A percentile compares a stretch with the other conserved stretches of the same genome.
These are phyloP conservation scores for Aegotheles bennettii DNA, from an alignment of 2,113 vertebrate genomes.

Conservation along the genomic window DNA sequence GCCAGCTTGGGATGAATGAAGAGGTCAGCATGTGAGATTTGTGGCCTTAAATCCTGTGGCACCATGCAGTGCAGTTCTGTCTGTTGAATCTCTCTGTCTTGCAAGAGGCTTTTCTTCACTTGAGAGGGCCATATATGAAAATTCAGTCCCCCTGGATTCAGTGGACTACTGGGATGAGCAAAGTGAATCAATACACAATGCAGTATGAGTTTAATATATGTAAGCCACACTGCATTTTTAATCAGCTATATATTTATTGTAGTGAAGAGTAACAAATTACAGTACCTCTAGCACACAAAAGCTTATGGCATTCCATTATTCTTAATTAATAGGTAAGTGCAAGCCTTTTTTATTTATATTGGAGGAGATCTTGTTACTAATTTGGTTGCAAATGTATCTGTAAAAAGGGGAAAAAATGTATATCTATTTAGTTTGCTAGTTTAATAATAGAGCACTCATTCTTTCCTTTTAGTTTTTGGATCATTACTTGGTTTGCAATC, in stretches of 20 bases:
- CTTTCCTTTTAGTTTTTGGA: conserved; percentile 47
- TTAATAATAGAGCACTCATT: conserved; percentile 58
- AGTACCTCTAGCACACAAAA: conserved; percentile 59
- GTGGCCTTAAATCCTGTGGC: neutral
- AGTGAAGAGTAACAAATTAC: conserved; percentile 69
- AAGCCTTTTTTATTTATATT: conserved; percentile 67
- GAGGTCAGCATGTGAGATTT: neutral
- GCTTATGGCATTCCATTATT: conserved; percentile 75
- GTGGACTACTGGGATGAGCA: neutral
- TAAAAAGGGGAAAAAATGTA: conserved; percentile 57
- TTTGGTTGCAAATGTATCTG: conserved; percentile 68
- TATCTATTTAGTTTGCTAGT: conserved; percentile 60
- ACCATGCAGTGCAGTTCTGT: neutral
- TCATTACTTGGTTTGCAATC: neutral
- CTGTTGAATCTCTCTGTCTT: neutral
- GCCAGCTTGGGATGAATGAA: neutral
- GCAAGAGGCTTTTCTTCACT: neutral
- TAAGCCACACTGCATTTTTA: conserved; percentile 59
- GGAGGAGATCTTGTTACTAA: conserved; percentile 57
- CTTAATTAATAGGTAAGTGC: conserved; percentile 76
- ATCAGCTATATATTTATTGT: conserved; percentile 66
- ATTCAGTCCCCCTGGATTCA: neutral
- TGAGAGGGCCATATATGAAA: neutral
- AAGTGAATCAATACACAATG: conserved; percentile 22
- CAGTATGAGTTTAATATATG: conserved; percentile 26